phyloP scores from a whole-genome alignment of 2,888 invertebrate genomes.

The Mesopsocus fuscifrons region DNA sequence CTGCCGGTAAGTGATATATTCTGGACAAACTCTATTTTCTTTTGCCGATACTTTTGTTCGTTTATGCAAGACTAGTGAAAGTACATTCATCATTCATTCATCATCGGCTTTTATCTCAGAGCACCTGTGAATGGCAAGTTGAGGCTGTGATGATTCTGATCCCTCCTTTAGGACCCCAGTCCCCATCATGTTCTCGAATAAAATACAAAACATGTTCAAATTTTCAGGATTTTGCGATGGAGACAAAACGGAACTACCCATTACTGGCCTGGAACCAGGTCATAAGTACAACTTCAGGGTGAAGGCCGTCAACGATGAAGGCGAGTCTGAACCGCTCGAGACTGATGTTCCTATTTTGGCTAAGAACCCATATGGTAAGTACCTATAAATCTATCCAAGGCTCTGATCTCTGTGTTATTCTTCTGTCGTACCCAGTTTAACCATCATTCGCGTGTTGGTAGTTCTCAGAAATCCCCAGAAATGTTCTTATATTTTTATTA shows the following conservation, averaged over 20 bases:
- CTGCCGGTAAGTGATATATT: constrained; percentile 39
- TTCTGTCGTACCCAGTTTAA: constrained; percentile 66
- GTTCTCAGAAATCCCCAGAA: background rate
- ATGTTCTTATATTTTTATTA: background rate
- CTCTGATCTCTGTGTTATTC: too few relatives aligned
- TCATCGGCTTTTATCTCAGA: too few relatives aligned
- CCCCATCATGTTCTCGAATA: too few relatives aligned
- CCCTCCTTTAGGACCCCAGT: too few relatives aligned
- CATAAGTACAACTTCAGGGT: constrained; percentile 96
- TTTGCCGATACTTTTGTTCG: too few relatives aligned
- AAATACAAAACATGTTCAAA: too few relatives aligned
- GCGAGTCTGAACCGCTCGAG: constrained; percentile 87
- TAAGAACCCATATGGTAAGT: constrained; percentile 82
- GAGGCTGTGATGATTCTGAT: too few relatives aligned
- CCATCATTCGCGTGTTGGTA: too few relatives aligned
- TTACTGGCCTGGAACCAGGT: constrained; percentile 81
- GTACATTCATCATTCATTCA: too few relatives aligned
- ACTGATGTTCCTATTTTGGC: constrained; percentile 77
- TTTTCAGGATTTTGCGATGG: constrained; percentile 50
- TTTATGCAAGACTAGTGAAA: too few relatives aligned
- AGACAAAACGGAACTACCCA: constrained; percentile 59
- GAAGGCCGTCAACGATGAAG: constrained; percentile 90
- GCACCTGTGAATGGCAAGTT: too few relatives aligned
- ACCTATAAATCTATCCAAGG: background rate
- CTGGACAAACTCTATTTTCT: too few relatives aligned